Conservation (phyloP, 1,140 invertebrate genomes). For the Dreissena polymorpha region DNA sequence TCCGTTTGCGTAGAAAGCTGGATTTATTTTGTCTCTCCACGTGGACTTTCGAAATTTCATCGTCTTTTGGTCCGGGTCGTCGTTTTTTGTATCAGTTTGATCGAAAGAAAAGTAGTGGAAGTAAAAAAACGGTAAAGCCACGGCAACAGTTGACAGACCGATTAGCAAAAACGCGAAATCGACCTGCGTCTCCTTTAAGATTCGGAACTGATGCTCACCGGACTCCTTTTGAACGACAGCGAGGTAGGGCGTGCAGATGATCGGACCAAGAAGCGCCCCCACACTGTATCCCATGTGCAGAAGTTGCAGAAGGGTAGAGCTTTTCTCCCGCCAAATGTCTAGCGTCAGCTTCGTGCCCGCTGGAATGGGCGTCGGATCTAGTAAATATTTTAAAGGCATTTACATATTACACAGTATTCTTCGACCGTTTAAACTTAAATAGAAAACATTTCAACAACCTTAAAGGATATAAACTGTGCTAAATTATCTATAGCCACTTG, state of each 20-base stretch:
- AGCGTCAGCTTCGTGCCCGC: constrained; percentile 38
- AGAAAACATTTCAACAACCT: too few species aligned
- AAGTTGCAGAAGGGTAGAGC: constrained; percentile 14
- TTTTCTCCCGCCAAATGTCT: constrained; percentile 43
- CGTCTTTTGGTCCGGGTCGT: neutral
- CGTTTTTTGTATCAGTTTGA: neutral
- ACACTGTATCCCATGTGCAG: constrained; percentile 53
- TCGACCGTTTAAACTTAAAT: too few species aligned
- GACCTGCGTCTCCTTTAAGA: constrained; percentile 42
- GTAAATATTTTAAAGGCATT: too few species aligned
- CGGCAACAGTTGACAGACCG: constrained; percentile 19
- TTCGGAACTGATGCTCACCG: neutral
- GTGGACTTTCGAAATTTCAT: neutral
- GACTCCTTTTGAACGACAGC: constrained; percentile 8
- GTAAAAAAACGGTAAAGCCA: constrained; percentile 38
- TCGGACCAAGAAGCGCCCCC: constrained; percentile 37
- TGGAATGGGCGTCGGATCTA: neutral
- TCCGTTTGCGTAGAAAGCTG: constrained; percentile 47
- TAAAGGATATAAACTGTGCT: too few species aligned
- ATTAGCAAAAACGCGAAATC: constrained; percentile 25
- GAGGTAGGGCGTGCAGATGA: constrained; percentile 34
- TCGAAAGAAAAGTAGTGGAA: constrained; percentile 8
- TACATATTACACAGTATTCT: too few species aligned
- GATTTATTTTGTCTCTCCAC: constrained; percentile 36
- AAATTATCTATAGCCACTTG: too few species aligned